A percentile compares a stretch with the other conserved stretches of the same genome.
phyloP scores from a whole-genome alignment of 2,888 invertebrate species.

The Steinernema scapterisci region DNA sequence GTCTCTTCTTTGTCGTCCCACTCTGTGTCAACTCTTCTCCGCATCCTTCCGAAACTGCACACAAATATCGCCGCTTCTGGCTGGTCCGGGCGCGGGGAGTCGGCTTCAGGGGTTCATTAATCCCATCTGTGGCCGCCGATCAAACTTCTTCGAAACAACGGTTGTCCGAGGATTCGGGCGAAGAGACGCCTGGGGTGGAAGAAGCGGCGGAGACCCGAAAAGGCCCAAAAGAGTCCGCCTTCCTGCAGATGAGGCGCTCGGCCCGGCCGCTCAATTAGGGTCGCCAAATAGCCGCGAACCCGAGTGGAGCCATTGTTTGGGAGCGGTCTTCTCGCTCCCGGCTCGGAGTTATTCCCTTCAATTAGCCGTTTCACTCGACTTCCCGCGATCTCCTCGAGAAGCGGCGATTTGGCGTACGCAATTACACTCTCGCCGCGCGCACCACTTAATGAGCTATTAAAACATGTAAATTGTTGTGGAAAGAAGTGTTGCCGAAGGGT shows the following conservation, averaged over 20 bases:
- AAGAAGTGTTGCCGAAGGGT: constrained; percentile 14
- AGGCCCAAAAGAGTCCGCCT: constrained; percentile 21
- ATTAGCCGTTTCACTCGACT: constrained; percentile 16
- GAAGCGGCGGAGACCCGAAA: background rate
- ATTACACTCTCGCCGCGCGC: constrained; percentile 12
- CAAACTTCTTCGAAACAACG: constrained; percentile 26
- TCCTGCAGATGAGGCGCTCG: constrained; percentile 24
- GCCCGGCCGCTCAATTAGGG: constrained; percentile 20
- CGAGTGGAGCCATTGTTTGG: constrained; percentile 21
- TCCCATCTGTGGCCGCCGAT: constrained; percentile 19
- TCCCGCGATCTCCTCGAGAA: background rate
- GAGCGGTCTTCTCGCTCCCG: constrained; percentile 1
- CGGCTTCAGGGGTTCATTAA: constrained; percentile 20
- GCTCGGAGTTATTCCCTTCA: background rate
- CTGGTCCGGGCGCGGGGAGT: too few species aligned
- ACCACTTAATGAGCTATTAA: constrained; percentile 30
- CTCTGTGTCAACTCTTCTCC: background rate
- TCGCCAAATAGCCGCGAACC: constrained; percentile 22
- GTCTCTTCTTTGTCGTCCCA: background rate
- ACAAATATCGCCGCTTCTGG: background rate
- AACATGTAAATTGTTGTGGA: constrained; percentile 28
- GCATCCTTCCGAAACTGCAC: background rate
- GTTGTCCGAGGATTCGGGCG: background rate
- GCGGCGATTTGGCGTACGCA: constrained; percentile 10
- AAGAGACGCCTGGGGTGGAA: background rate